These are phyloP conservation scores for Phyllotis vaccarum DNA, from an alignment of 2,797 vertebrate species.

Conservation along the genomic window DNA sequence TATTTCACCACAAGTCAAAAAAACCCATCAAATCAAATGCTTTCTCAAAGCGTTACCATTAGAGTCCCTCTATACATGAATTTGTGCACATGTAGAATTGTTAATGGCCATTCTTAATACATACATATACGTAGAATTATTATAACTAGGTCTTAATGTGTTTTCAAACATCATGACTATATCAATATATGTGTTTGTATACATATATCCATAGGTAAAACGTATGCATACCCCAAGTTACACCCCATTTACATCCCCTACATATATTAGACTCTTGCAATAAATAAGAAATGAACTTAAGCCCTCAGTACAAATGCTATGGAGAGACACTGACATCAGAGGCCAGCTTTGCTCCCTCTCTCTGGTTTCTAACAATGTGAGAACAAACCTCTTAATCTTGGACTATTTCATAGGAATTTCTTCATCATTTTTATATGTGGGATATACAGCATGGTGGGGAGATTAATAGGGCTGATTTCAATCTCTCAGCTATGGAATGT, in stretches of 20 bases:
- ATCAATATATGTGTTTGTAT: neutral
- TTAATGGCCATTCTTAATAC: constrained; percentile 30
- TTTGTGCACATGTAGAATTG: neutral
- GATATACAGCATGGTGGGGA: constrained; percentile 69
- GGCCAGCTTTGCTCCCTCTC: neutral
- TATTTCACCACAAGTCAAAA: neutral
- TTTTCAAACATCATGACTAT: constrained; percentile 24
- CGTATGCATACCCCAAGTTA: neutral
- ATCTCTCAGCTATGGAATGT: constrained; percentile 68
- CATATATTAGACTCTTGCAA: neutral
- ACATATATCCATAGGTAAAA: neutral
- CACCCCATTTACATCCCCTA: neutral
- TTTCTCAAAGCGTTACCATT: neutral
- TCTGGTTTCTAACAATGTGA: constrained; percentile 45
- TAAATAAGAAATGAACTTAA: constrained; percentile 11
- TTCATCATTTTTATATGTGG: constrained; percentile 68
- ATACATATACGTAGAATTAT: neutral
- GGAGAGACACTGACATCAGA: constrained; percentile 6
- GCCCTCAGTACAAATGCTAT: neutral
- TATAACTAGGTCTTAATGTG: constrained; percentile 17
- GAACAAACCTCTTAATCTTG: constrained; percentile 70
- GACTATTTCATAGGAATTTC: constrained; percentile 47
- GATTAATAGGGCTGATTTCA: constrained; percentile 79
- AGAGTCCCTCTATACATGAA: neutral
- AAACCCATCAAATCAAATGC: neutral